Percentiles rank a stretch among this genome's conserved stretches.
Conservation (phyloP, 2,888 invertebrate genomes). For the Meteorus colon region DNA sequence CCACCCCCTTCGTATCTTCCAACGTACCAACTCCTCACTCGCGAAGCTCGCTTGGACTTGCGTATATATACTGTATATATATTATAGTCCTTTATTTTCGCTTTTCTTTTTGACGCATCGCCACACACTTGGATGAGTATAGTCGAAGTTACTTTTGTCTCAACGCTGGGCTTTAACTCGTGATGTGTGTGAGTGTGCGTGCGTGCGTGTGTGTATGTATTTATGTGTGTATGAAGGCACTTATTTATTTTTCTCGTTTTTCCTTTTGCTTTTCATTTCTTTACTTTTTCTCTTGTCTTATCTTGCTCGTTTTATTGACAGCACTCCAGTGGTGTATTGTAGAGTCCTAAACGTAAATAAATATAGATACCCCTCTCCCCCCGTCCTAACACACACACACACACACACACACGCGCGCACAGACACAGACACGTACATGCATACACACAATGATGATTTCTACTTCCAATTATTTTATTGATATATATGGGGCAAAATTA, state of each 20-base stretch:
- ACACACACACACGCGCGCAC: too few relatives aligned
- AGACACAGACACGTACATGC: not conserved
- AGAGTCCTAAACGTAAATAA: not conserved
- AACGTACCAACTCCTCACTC: slow-evolving; percentile 35
- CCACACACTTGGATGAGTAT: slow-evolving; percentile 33
- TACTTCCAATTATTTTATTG: not conserved
- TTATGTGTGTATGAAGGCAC: not conserved
- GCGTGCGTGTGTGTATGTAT: slow-evolving; percentile 37
- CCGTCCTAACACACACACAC: too few relatives aligned
- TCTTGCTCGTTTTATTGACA: not conserved
- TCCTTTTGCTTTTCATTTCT: slow-evolving; percentile 35
- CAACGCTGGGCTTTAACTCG: slow-evolving; percentile 29
- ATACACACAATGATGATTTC: not conserved
- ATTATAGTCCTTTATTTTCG: slow-evolving; percentile 34
- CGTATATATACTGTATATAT: slow-evolving; percentile 30
- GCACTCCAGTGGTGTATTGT: not conserved
- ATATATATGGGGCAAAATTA: not conserved
- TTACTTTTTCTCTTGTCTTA: not conserved
- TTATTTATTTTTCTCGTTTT: slow-evolving; percentile 33
- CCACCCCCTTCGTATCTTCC: slow-evolving; percentile 16
- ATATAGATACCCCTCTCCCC: too few relatives aligned
- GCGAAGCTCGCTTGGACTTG: slow-evolving; percentile 47
- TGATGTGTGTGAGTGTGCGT: slow-evolving; percentile 38
- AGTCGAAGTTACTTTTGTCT: slow-evolving; percentile 17
- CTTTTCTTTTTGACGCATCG: slow-evolving; percentile 17